phyloP scores from a whole-genome alignment of 2,113 vertebrate species.

The Oreotragus oreotragus region DNA sequence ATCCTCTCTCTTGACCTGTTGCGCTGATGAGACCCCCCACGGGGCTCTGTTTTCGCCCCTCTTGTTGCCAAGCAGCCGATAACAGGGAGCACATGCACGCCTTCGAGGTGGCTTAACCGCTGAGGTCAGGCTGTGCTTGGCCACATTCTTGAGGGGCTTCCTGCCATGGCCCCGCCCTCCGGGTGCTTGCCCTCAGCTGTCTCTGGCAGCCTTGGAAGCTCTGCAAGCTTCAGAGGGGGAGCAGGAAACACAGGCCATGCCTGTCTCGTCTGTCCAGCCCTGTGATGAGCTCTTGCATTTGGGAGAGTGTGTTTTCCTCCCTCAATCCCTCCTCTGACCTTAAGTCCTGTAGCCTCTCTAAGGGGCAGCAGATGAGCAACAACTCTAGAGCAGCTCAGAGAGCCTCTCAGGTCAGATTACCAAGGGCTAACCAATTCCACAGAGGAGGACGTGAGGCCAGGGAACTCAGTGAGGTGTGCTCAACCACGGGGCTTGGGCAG shows the following conservation, averaged over 20 bases:
- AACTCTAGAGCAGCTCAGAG: background rate
- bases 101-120: background rate
- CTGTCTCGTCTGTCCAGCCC: fast-evolving
- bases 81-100: fast-evolving
- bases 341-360: background rate
- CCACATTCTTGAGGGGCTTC: fast-evolving
- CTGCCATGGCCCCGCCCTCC: background rate
- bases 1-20: background rate
- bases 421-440: background rate
- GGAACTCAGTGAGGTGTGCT: background rate
- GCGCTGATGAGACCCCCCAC: background rate
- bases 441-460: background rate
- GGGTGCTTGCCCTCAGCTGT: background rate
- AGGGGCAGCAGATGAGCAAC: background rate
- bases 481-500: background rate
- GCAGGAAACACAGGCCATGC: background rate
- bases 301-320: background rate
- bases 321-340: background rate
- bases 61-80: background rate
- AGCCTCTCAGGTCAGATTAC: background rate
- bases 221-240: background rate
- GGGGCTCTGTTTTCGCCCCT: background rate
- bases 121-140: background rate
- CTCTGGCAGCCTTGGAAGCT: background rate
- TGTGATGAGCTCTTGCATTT: background rate